Evolutionary conservation across 2,888 invertebrate species (phyloP).

Genomic region (Imbricaverruca yamaguchii): DNA sequence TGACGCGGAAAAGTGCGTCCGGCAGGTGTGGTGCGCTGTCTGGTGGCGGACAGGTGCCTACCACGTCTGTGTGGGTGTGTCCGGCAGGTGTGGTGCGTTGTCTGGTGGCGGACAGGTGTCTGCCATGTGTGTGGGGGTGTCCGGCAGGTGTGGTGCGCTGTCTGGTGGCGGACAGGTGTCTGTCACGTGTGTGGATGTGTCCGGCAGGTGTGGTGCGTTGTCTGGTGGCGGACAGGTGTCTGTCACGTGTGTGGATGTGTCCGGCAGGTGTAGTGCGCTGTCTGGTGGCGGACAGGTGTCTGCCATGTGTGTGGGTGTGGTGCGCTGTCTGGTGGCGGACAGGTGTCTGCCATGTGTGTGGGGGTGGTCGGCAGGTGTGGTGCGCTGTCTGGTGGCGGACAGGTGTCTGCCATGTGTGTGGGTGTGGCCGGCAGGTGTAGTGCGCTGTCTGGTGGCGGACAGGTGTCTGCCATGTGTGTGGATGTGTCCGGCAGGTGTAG

Average conservation of each 20-base stretch:
- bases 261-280: not conserved
- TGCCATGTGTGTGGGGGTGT: not conserved
- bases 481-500: not conserved
- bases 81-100: not conserved
- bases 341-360: not conserved
- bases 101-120: not conserved
- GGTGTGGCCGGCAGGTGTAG: not conserved
- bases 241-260: not conserved
- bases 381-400: constrained; percentile 35
- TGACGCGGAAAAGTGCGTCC: too few species aligned
- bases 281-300: not conserved
- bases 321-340: not conserved
- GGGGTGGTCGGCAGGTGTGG: not conserved
- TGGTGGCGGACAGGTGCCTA: not conserved
- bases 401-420: too few species aligned
- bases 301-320: not conserved
- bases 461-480: not conserved
- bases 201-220: not conserved
- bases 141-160: constrained; percentile 40
- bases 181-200: not conserved
- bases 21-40: not conserved
- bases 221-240: not conserved
- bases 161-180: constrained; percentile 46
- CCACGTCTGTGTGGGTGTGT: not conserved
- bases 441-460: not conserved